Base-by-base conservation (phyloP, 1,140 invertebrate species). In the Ostrea edulis region DNA sequence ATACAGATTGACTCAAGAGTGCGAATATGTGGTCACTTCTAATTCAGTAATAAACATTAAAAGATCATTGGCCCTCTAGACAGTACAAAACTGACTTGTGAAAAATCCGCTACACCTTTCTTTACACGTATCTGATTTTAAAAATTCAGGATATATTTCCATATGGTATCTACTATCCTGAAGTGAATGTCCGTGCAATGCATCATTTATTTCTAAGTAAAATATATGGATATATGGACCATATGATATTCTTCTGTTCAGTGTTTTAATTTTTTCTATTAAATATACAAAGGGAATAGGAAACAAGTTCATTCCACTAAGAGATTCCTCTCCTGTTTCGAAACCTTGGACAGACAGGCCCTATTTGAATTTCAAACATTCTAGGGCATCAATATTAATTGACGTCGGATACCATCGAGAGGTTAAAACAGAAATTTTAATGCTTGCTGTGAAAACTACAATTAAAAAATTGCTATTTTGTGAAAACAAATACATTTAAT, bases 11-110 rank as follows among this genome's bases (percentile, higher is more conserved):
- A 77, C 68, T 77, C 22, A 77, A 77, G 9, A 77, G 68, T 77
- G 68, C 68, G 25, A 77, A 77, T 77, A 77, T 77, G 9, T 77
- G 68, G 68, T 77, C 68, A 77, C 68, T 77, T 77, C 68, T 77
- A 22, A 77, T 35, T 77, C 22, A 77, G 68, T 77, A 25, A 29
- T 29, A 77, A 77, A 77, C 25, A 77, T 22, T 77, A 77, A 17
- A 8, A 29, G 25, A 35, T 11, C 68, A 77, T 25, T 77, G 29
- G 29, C 68, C 68, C 68, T n/a, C 12, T 8, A 77, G 68, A 35
- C 14, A 14, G 68, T 29, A 77, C 12, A 5, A 77, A 77, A 25
- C 8, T 35, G 25, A 5, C 68, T 35, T 29, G 7, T 62, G 8
- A 8, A 9, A 55, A n/a, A 20, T 17, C 20, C 14, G n/a, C 17